Evolutionary conservation across 1,140 invertebrate species (phyloP).

Genomic region (Saccostrea cuccullata): DNA sequence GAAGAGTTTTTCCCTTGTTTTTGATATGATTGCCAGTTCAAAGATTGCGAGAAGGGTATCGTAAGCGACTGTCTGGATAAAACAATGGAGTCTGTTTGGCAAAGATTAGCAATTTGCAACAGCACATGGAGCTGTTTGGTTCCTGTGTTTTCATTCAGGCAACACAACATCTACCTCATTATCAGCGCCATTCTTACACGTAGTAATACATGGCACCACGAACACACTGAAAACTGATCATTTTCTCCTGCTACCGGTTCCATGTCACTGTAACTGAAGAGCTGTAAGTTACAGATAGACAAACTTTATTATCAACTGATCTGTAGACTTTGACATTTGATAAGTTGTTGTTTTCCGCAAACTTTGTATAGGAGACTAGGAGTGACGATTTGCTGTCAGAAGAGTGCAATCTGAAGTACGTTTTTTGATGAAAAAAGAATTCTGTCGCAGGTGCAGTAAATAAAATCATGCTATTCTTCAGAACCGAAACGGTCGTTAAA

Average conservation of each 20-base stretch:
- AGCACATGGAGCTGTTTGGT: constrained; percentile 4
- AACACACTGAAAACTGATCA: neutral
- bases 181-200: constrained; percentile 3
- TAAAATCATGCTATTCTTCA: neutral
- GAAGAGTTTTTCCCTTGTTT: neutral
- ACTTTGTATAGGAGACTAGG: constrained; percentile 5
- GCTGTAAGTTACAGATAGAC: neutral
- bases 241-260: neutral
- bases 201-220: neutral
- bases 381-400: neutral
- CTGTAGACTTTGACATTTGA: neutral
- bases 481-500: constrained; percentile 3
- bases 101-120: constrained; percentile 9
- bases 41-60: neutral
- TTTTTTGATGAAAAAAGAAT: neutral
- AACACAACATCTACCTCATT: neutral
- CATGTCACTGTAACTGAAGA: neutral
- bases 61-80: neutral
- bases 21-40: neutral
- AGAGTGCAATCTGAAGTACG: constrained; percentile 2
- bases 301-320: neutral
- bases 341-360: constrained; percentile 2
- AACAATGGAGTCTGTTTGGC: constrained; percentile 20
- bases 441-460: constrained; percentile 3
- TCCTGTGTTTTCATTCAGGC: constrained; percentile 7